Evolutionary conservation across 2,888 invertebrate species (phyloP).

Genomic region (Axea sp.): DNA sequence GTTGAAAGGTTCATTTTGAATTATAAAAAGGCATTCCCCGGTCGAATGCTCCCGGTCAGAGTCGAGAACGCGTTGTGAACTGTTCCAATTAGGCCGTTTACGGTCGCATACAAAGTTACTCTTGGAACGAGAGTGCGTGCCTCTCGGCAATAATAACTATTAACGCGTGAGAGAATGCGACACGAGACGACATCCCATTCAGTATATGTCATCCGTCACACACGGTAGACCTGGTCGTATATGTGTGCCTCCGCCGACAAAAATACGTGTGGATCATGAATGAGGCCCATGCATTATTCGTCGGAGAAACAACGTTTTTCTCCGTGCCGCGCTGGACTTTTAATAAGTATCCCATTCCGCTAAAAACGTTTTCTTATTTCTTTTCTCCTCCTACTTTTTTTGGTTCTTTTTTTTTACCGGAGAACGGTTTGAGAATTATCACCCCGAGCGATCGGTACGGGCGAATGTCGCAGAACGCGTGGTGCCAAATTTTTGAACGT

Average conservation of each 20-base stretch:
- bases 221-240: conserved; percentile 19
- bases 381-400: conserved; percentile 9
- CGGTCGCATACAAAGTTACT: conserved; percentile 31
- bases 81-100: conserved; percentile 45
- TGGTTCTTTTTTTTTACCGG: conserved; percentile 2
- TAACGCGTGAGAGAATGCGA: conserved; percentile 77
- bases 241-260: conserved; percentile 41
- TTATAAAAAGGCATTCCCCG: no score
- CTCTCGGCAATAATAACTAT: conserved; percentile 76
- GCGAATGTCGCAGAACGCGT: no score
- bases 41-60: conserved; percentile 14
- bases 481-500: no score
- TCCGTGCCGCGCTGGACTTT: conserved; percentile 18
- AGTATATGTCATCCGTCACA: conserved; percentile 62
- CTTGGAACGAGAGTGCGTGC: conserved; percentile 73
- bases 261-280: conserved; percentile 51
- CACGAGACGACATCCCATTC: conserved; percentile 73
- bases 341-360: conserved; percentile 41
- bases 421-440: conserved; percentile 15
- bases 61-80: conserved; percentile 3
- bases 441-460: conserved; percentile 18
- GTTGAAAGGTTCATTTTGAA: no score
- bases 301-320: conserved; percentile 33
- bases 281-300: conserved; percentile 58
- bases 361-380: conserved; percentile 11